Evolutionary conservation across 2,797 vertebrate species (phyloP).

Genomic region (Zalophus californianus): DNA sequence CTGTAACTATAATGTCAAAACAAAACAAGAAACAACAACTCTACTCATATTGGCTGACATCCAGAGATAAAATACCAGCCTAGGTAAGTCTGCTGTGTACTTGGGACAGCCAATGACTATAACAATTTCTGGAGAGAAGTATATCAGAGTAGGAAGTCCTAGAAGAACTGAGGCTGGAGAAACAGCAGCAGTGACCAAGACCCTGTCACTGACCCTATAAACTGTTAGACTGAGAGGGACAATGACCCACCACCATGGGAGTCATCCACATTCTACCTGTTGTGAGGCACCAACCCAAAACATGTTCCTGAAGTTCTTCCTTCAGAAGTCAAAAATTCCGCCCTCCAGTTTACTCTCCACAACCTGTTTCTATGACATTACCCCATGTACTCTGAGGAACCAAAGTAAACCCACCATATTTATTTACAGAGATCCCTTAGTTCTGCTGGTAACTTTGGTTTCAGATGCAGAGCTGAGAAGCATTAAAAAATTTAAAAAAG

Average conservation of each 20-base stretch:
- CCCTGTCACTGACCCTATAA: background rate
- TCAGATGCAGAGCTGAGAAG: background rate
- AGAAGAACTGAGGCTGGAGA: background rate
- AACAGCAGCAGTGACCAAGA: background rate
- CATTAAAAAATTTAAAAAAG: background rate
- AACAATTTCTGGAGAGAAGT: background rate
- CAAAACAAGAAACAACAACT: background rate
- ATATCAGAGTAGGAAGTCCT: background rate
- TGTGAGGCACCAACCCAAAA: background rate
- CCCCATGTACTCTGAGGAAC: background rate
- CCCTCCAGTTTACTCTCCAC: background rate
- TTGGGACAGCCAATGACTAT: background rate
- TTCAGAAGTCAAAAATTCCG: background rate
- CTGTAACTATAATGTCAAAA: background rate
- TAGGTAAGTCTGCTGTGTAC: background rate
- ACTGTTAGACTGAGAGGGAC: background rate
- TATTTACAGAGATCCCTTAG: background rate
- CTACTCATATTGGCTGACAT: background rate
- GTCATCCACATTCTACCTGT: background rate
- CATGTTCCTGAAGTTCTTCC: background rate
- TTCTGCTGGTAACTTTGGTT: background rate
- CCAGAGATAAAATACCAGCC: background rate
- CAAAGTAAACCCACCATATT: background rate
- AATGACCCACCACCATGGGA: background rate
- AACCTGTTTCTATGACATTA: background rate